These are phyloP conservation scores for Notiomystis cincta DNA, from an alignment of 2,113 vertebrate genomes.

Conservation along the genomic window DNA sequence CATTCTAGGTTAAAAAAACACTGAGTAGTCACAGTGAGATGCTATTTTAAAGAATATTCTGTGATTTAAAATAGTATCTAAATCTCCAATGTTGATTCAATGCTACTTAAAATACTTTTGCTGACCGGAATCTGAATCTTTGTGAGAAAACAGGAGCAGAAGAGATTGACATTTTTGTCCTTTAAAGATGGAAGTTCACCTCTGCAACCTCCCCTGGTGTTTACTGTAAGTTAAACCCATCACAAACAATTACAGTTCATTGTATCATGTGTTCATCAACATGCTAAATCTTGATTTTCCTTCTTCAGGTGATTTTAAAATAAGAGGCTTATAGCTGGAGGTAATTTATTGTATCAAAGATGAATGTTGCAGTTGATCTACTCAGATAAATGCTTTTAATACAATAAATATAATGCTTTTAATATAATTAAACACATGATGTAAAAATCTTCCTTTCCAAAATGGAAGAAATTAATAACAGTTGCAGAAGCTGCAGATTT, in stretches of 20 bases:
- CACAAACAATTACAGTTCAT: not conserved
- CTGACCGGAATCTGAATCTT: not conserved
- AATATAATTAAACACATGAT: not conserved
- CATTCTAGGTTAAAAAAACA: slow-evolving; percentile 11
- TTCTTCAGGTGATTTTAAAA: not conserved
- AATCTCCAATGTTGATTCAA: not conserved
- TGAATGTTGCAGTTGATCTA: not conserved
- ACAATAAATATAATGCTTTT: not conserved
- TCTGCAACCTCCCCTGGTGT: not conserved
- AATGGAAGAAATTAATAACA: not conserved
- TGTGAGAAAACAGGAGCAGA: not conserved
- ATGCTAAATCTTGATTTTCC: not conserved
- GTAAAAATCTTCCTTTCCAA: not conserved
- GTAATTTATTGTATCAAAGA: not conserved
- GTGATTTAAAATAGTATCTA: not conserved
- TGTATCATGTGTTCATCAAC: not conserved
- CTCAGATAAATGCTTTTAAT: not conserved
- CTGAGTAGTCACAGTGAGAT: not conserved
- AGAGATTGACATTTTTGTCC: not conserved
- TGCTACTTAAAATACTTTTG: not conserved
- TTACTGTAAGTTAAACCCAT: not conserved
- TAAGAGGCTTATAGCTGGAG: not conserved
- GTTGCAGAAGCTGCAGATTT: not conserved
- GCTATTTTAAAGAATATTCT: not conserved
- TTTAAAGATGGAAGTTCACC: not conserved